Conservation (phyloP, 2,888 invertebrate species). For the Lasioglossum zephyrum region DNA sequence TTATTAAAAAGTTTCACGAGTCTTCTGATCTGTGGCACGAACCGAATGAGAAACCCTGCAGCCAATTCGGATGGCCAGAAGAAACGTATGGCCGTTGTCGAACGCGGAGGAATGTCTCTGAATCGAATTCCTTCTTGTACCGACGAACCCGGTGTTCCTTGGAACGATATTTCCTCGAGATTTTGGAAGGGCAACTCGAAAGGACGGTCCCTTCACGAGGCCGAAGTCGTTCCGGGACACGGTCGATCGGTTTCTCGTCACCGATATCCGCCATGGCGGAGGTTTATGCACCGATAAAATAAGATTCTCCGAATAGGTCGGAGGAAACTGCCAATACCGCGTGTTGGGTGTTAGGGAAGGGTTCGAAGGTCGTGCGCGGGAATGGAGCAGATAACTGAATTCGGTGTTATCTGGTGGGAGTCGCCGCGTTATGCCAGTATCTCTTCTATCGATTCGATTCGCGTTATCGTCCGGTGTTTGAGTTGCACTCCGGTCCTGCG, state of each 20-base stretch:
- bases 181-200: not conserved
- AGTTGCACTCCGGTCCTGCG: conserved; percentile 17
- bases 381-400: conserved; percentile 43
- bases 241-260: not conserved
- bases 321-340: not conserved
- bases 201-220: not conserved
- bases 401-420: conserved; percentile 32
- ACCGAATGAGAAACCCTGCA: not conserved
- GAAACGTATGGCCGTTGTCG: not conserved
- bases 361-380: not conserved
- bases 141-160: not conserved
- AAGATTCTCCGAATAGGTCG: conserved; percentile 16
- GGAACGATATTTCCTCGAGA: not conserved
- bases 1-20: not conserved
- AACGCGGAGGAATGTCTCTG: not conserved
- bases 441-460: conserved; percentile 38
- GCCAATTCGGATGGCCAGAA: not conserved
- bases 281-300: conserved; percentile 21
- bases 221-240: not conserved
- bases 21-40: not conserved
- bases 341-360: not conserved
- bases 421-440: not conserved
- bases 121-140: not conserved
- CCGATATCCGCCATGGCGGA: not conserved
- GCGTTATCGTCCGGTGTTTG: conserved; percentile 45